phyloP scores from a whole-genome alignment of 1,140 invertebrate genomes.

The Galleria mellonella region DNA sequence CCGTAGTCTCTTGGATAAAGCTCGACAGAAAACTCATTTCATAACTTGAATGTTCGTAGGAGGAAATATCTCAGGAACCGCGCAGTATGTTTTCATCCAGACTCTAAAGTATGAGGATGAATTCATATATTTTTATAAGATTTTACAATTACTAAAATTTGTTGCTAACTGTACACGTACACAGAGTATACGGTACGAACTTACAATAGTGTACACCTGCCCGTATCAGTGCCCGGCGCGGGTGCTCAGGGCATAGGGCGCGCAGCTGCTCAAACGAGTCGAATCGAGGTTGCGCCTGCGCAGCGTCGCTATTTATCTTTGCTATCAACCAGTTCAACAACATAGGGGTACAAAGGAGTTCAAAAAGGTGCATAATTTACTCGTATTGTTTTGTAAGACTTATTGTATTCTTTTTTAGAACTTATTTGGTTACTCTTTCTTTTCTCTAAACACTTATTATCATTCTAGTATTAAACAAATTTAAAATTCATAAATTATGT shows the following conservation, averaged over 20 bases:
- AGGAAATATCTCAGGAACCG: too few relatives aligned
- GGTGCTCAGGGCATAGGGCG: slow-evolving; percentile 27
- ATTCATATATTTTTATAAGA: too few relatives aligned
- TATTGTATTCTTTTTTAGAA: too few relatives aligned
- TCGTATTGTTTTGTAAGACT: too few relatives aligned
- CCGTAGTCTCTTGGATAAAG: too few relatives aligned
- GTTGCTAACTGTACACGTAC: slow-evolving; percentile 6
- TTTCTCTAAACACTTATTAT: too few relatives aligned
- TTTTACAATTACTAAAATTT: neutral
- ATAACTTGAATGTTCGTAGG: too few relatives aligned
- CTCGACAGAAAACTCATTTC: too few relatives aligned
- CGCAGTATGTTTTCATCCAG: too few relatives aligned
- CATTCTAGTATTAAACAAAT: too few relatives aligned
- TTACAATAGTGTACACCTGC: slow-evolving; percentile 25
- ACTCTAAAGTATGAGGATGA: too few relatives aligned
- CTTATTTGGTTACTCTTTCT: neutral
- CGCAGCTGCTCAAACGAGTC: slow-evolving; percentile 35
- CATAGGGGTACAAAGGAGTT: slow-evolving; percentile 1
- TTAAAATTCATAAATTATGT: too few relatives aligned
- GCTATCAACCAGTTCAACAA: slow-evolving; percentile 6
- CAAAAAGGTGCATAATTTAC: neutral
- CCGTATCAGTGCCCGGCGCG: slow-evolving; percentile 31
- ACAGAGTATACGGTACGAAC: slow-evolving; percentile 10
- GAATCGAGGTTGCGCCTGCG: slow-evolving; percentile 11
- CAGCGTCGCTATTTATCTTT: slow-evolving; percentile 6